These are phyloP conservation scores for Sipha flava DNA, from an alignment of 1,140 invertebrate genomes.

Conservation along the genomic window DNA sequence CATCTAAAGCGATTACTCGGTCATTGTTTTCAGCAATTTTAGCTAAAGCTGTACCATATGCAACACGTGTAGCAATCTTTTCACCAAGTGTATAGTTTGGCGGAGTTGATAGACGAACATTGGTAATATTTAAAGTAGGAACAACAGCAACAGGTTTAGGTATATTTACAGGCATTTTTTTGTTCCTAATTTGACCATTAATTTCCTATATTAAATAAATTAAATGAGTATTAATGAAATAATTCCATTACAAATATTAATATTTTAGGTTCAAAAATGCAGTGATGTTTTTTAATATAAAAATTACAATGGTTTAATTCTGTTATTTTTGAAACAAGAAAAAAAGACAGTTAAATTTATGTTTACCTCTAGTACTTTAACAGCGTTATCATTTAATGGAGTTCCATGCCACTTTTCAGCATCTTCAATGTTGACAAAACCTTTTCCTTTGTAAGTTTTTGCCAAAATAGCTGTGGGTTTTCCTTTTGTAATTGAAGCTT, in stretches of 20 bases:
- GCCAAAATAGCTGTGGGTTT: constrained; percentile 89
- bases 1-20: constrained; percentile 84
- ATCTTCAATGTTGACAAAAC: constrained; percentile 84
- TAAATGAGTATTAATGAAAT: background rate
- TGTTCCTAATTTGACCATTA: constrained; percentile 30
- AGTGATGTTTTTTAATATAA: too few species aligned
- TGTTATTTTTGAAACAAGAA: too few species aligned
- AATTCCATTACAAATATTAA: background rate
- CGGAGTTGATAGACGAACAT: constrained; percentile 69
- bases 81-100: constrained; percentile 78
- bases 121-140: constrained; percentile 61
- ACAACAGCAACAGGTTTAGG: constrained; percentile 60
- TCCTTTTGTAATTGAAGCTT: constrained; percentile 64
- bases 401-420: constrained; percentile 96
- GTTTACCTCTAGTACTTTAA: constrained; percentile 60
- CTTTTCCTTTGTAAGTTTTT: constrained; percentile 93
- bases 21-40: constrained; percentile 78
- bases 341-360: background rate
- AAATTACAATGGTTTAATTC: too few species aligned
- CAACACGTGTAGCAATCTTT: constrained; percentile 79
- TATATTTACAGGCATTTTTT: constrained; percentile 46
- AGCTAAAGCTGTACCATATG: constrained; percentile 87
- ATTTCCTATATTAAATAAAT: background rate
- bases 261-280: too few species aligned
- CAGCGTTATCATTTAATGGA: constrained; percentile 72